Conservation (phyloP, 2,113 vertebrate species). For the Periophthalmodon schlosseri region DNA sequence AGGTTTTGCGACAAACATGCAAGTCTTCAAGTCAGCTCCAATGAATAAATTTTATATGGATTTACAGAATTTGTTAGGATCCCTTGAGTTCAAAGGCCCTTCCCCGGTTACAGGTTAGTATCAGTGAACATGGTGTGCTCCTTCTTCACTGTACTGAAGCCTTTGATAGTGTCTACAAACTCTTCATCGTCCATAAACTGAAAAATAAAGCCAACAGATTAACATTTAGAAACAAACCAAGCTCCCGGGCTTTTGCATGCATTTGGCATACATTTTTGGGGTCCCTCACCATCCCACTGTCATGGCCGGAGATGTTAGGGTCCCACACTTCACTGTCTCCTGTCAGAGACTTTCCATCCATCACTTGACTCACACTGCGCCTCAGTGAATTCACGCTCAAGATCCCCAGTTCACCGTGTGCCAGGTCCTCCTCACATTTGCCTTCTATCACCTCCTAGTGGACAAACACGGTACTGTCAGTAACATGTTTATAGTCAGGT, state of each 20-base stretch:
- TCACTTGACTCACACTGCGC: constrained; percentile 89
- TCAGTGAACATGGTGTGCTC: constrained; percentile 96
- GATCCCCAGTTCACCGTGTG: constrained; percentile 64
- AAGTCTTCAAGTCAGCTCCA: not conserved
- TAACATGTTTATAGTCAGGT: not conserved
- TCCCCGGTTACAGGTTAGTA: constrained; percentile 82
- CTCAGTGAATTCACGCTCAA: constrained; percentile 77
- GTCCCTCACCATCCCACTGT: constrained; percentile 86
- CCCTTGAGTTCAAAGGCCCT: constrained; percentile 14
- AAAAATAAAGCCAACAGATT: not conserved
- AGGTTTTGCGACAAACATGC: not conserved
- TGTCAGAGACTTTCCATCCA: constrained; percentile 81
- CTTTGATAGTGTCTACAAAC: constrained; percentile 91
- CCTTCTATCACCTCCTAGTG: constrained; percentile 83
- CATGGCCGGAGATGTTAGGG: constrained; percentile 83
- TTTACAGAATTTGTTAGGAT: not conserved
- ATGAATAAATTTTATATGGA: not conserved
- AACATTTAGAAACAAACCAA: not conserved
- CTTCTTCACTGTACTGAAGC: constrained; percentile 95
- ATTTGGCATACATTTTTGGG: constrained; percentile 13
- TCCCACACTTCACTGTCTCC: constrained; percentile 84
- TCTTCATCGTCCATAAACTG: constrained; percentile 92
- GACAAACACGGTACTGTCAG: not conserved
- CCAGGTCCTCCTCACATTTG: constrained; percentile 77
- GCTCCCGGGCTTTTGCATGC: not conserved